Evolutionary conservation across 37 sponge, comb jelly and placozoan species (phyloP).

Genomic region (Corticium candelabrum): DNA sequence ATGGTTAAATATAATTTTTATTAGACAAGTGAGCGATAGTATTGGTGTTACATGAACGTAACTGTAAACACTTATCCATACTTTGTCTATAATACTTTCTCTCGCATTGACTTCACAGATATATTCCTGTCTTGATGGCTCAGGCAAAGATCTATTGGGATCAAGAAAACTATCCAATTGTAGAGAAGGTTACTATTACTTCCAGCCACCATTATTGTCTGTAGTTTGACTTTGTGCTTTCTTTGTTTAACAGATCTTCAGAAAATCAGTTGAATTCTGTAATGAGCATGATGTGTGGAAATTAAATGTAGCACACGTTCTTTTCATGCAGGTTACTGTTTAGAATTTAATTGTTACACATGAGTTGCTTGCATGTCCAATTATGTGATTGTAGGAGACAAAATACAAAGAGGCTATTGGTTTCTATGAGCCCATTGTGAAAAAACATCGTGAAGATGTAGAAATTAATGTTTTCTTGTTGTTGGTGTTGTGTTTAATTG

Average conservation of each 20-base stretch:
- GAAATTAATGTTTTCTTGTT: background rate
- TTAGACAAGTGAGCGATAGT: background rate
- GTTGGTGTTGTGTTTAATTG: background rate
- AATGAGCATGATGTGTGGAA: constrained; percentile 93
- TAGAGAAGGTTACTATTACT: constrained; percentile 54
- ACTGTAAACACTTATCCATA: background rate
- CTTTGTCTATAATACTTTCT: background rate
- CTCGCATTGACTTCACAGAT: constrained; percentile 25
- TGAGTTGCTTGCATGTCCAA: no score
- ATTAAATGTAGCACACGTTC: constrained; percentile 93
- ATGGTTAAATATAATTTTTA: background rate
- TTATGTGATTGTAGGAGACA: constrained; percentile 37
- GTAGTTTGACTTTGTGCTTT: no score
- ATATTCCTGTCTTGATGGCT: constrained; percentile 96
- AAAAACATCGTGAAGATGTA: constrained; percentile 83
- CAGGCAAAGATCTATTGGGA: constrained; percentile 99
- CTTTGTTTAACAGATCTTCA: constrained; percentile 66
- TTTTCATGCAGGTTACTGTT: constrained; percentile 81
- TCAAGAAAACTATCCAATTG: constrained; percentile 68
- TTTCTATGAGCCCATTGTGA: constrained; percentile 95
- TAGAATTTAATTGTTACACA: background rate
- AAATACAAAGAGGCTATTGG: constrained; percentile 93
- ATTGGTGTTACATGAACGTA: background rate
- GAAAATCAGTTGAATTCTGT: constrained; percentile 95
- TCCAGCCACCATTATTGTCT: no score